Evolutionary conservation across 1,140 invertebrate genomes (phyloP).

Genomic region (Formica selysi): DNA sequence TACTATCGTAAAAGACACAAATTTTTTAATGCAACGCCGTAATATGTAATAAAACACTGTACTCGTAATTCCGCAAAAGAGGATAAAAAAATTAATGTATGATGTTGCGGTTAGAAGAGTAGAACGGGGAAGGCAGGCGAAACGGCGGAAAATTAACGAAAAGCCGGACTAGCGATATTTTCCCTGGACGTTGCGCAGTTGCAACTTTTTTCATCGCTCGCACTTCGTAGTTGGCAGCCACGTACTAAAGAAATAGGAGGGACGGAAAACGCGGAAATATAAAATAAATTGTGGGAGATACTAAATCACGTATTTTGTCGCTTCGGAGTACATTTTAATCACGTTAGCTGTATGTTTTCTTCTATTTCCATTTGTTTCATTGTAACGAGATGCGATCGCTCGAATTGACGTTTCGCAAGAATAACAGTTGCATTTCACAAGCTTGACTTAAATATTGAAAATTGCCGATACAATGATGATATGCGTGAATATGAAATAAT

Average conservation of each 20-base stretch:
- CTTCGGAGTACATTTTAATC: background rate
- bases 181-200: constrained; percentile 4
- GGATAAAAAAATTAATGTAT: constrained; percentile 1
- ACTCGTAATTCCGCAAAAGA: constrained; percentile 47
- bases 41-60: constrained; percentile 57
- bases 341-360: background rate
- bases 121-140: background rate
- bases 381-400: background rate
- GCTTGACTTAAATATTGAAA: background rate
- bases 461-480: background rate
- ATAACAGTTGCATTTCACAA: background rate
- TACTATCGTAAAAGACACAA: constrained; percentile 27
- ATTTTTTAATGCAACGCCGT: constrained; percentile 52
- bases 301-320: background rate
- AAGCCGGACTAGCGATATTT: constrained; percentile 56
- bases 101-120: background rate
- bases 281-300: constrained; percentile 53
- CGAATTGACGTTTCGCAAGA: background rate
- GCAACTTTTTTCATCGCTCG: constrained; percentile 50
- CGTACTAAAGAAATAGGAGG: background rate
- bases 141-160: constrained; percentile 65
- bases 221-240: constrained; percentile 38
- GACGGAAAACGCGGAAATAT: background rate
- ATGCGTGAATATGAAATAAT: background rate
- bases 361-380: background rate